phyloP scores from a whole-genome alignment of 2,113 vertebrate species.

The Eulemur macaco region DNA sequence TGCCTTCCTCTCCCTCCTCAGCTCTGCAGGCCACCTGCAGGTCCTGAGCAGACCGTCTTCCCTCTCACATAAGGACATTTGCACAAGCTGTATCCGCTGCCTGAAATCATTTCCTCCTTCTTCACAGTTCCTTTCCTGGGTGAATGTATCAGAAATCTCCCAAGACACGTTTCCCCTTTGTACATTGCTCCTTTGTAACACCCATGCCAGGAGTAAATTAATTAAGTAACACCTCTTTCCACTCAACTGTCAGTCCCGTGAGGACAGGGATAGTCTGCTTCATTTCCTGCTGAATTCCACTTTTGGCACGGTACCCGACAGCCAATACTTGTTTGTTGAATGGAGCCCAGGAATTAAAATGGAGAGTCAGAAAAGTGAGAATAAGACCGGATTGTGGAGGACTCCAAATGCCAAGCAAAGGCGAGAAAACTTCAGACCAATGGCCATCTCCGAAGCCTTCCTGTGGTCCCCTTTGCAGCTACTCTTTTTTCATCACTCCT shows the following conservation, averaged over 20 bases:
- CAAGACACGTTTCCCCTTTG: neutral
- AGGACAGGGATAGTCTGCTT: neutral
- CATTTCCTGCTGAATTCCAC: slow-evolving; percentile 3
- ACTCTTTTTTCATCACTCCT: neutral
- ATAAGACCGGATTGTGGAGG: neutral
- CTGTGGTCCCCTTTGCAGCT: neutral
- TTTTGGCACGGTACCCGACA: neutral
- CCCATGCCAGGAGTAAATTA: slow-evolving; percentile 6
- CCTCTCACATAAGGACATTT: neutral
- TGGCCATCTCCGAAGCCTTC: neutral
- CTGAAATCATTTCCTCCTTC: neutral
- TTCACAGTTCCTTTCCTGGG: neutral
- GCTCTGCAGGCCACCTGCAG: neutral
- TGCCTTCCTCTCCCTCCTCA: neutral
- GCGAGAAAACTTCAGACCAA: neutral
- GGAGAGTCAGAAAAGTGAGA: neutral
- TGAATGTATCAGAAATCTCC: neutral
- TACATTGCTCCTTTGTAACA: neutral
- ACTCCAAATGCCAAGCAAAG: neutral
- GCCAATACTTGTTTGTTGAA: neutral
- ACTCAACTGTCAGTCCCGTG: neutral
- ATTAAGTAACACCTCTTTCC: slow-evolving; percentile 32
- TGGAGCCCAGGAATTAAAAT: neutral
- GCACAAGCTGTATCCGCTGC: neutral
- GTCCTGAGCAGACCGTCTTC: no score